These are phyloP conservation scores for Nixonia krombeini DNA, from an alignment of 1,140 invertebrate species.

Conservation along the genomic window DNA sequence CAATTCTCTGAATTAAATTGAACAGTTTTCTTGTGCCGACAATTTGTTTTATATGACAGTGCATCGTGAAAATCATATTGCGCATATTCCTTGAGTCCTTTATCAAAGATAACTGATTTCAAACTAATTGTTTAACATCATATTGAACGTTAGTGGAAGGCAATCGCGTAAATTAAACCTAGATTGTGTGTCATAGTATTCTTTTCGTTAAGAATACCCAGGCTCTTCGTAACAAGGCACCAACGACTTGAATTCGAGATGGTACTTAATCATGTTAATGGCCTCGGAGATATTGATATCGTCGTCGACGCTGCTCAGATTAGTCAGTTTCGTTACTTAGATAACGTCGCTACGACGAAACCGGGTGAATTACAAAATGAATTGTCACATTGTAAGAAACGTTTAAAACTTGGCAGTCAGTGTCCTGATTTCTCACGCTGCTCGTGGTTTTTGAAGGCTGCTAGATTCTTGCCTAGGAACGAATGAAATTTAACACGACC, in stretches of 20 bases:
- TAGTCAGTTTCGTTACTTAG: not conserved
- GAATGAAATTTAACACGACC: slow-evolving; percentile 39
- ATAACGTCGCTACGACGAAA: not conserved
- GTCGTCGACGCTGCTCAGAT: not conserved
- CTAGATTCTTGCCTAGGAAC: slow-evolving; percentile 10
- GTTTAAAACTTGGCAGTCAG: not conserved
- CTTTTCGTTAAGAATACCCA: no score
- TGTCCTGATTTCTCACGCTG: slow-evolving; percentile 3
- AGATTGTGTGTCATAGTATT: no score
- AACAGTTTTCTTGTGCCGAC: no score
- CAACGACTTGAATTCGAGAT: slow-evolving; percentile 12
- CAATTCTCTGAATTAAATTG: no score
- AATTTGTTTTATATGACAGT: no score
- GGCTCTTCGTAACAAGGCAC: slow-evolving; percentile 1
- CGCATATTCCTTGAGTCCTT: no score
- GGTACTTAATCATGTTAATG: slow-evolving; percentile 5
- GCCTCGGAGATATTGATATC: not conserved
- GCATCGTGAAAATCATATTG: no score
- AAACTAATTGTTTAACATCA: no score
- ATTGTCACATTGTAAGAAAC: slow-evolving; percentile 1
- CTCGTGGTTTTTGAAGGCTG: slow-evolving; percentile 1
- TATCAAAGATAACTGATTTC: no score
- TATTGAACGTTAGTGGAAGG: no score
- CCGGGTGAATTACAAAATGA: slow-evolving; percentile 5
- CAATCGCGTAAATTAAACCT: no score